Base-by-base conservation (phyloP, 2,888 invertebrate genomes). In the Callosobruchus maculatus region DNA sequence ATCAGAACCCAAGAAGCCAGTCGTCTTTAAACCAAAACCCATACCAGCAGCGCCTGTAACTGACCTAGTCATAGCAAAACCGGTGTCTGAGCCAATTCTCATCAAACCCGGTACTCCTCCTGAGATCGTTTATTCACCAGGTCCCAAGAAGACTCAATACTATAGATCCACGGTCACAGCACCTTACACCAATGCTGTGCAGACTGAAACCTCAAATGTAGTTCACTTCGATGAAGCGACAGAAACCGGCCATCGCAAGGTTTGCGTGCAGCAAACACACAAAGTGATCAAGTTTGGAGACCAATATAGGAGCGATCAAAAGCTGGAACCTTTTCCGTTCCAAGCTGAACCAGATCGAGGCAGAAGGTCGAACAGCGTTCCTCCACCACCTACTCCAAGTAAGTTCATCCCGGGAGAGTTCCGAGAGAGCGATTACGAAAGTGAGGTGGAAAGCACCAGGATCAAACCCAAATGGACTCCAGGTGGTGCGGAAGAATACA, bases 161-260 rank as follows among this genome's bases (percentile, higher is more conserved):
- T 90, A 89, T 70, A 79, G 88, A 75, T 90, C 90, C 0, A 88
- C 89, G 20, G 89, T 90, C 0, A 89, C 90, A 18, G 85, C 88
- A 20, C 91, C 90, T 0, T 87, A 89, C 81, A 91, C 91, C 72
- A 90, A 90, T 78, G 91, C 92, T 0, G 87, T 92, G 71, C 92
- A 92, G 71, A 91, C 91, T 0, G 92, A 93, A 85, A 91, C 91
- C 1, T 92, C 91, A 73, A 93, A 93, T 80, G 89, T 90, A n/a
- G 90, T 93, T 84, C 90, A 92, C 80, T 92, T 93, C 88, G 90
- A 92, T 77, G 93, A 93, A 82, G 91, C 92, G 0, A 92, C 92
- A 5, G 92, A 92, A 81, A 91, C 89, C 66, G 90, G 90, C 30
- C 89, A 91, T 79, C 88, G 93, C 78, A 90, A 91, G 22, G 90